Conservation (phyloP, 2,888 invertebrate species). For the Ectemnius cavifrons region DNA sequence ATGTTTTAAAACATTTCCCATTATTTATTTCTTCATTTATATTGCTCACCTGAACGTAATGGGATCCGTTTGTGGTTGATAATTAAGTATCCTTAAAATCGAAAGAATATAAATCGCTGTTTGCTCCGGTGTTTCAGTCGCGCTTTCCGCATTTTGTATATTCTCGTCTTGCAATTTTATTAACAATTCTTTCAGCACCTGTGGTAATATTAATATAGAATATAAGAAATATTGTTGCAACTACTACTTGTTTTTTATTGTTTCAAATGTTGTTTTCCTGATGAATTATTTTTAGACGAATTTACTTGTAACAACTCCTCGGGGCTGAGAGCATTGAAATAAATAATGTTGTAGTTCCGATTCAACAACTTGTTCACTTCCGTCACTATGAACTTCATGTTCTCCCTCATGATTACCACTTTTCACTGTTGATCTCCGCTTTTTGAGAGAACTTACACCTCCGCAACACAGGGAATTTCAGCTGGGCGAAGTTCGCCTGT, state of each 20-base stretch:
- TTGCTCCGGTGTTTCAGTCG: constrained; percentile 87
- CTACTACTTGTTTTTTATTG: too few relatives aligned
- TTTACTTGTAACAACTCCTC: constrained; percentile 86
- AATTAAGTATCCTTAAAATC: constrained; percentile 88
- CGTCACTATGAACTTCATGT: constrained; percentile 84
- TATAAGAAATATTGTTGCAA: too few relatives aligned
- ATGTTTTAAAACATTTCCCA: background rate
- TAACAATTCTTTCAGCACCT: constrained; percentile 82
- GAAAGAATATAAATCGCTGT: constrained; percentile 86
- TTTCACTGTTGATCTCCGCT: background rate
- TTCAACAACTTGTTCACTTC: constrained; percentile 87
- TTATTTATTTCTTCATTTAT: too few relatives aligned
- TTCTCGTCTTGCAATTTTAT: constrained; percentile 80
- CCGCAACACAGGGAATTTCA: background rate
- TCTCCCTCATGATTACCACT: constrained; percentile 81
- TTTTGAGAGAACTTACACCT: background rate
- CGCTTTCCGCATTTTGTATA: constrained; percentile 85
- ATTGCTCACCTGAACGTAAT: constrained; percentile 64
- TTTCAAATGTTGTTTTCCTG: too few relatives aligned
- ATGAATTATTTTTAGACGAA: background rate
- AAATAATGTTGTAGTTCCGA: constrained; percentile 88
- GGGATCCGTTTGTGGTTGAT: constrained; percentile 82
- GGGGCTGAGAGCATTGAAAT: constrained; percentile 89
- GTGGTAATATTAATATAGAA: background rate
- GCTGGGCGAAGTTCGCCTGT: background rate